These are phyloP conservation scores for Halcyon malimbica DNA, from an alignment of 2,113 vertebrate genomes.

Conservation along the genomic window DNA sequence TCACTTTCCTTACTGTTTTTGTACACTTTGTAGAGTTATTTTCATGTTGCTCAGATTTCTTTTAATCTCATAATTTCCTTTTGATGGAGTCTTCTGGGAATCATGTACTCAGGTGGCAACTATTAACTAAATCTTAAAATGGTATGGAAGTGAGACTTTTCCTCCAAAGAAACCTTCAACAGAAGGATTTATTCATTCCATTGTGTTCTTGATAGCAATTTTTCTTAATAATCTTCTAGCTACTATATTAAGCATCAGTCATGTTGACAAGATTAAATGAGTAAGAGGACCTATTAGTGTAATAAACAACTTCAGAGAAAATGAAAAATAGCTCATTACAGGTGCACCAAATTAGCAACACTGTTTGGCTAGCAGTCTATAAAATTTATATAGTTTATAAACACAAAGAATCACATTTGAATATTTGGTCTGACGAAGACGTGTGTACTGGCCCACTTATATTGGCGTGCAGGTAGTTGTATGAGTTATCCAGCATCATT, in stretches of 20 bases:
- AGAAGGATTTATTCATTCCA: neutral
- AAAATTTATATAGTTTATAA: neutral
- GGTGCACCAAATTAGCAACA: neutral
- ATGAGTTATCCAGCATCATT: neutral
- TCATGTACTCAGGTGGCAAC: neutral
- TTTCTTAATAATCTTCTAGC: conserved; percentile 9
- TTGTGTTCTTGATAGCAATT: neutral
- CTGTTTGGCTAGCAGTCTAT: neutral
- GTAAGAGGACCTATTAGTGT: neutral
- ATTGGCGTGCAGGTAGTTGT: neutral
- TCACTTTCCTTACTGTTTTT: neutral
- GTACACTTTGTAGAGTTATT: neutral
- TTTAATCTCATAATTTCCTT: neutral
- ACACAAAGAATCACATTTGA: neutral
- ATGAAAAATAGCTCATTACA: neutral
- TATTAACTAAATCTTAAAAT: neutral
- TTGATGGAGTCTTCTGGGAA: neutral
- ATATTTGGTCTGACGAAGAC: neutral
- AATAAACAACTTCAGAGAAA: conserved; percentile 12
- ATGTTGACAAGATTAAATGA: neutral
- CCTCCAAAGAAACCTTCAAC: neutral
- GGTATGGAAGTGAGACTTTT: neutral
- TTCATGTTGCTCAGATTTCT: neutral
- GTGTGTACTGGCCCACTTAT: neutral
- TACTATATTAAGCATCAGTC: neutral